Base-by-base conservation (phyloP, 2,888 invertebrate species). In the Deilephila elpenor region DNA sequence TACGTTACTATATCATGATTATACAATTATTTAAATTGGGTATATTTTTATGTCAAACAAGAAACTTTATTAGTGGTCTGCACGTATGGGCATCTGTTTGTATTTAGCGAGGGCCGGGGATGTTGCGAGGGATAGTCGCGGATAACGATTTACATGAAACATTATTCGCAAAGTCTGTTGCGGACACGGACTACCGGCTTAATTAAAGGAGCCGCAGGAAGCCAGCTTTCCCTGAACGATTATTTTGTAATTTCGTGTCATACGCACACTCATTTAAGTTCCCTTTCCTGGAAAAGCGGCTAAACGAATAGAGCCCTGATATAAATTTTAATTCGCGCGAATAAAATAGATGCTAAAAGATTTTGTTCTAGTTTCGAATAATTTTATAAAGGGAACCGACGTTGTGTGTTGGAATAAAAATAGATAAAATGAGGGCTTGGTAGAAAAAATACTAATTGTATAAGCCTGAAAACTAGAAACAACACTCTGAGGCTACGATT, bases 201-300 rank as follows among this genome's bases (percentile, higher is more conserved):
- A 82, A 83, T 83, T 82, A 82, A 83, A 82, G 73, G 77, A 74
- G 76, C 78, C 74, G 64, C 79, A 78, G 78, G 78, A 79, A 74
- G 76, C 78, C 77, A 74, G 64, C 75, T 75, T 76, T 80, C 79
- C 79, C 77, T 74, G 78, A 74, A 80, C 81, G 79, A 84, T 82
- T 83, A 82, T 79, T 82, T 79, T 78, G 78, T 80, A 79, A 82
- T 82, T 83, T 79, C 14, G 77, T 79, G 78, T 79, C 78, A 71
- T 71, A 75, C 70, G 72, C 53, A 70, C 59, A 61, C 17, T 44
- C 20, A 19, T 17, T 29, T 61, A 19, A 61, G 51, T 29, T 60
- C 14, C 25, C 61, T 51, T 32, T 61, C n/a, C 25, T 61, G 37
- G 20, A 4, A 37, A 44, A 60, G 60, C 5, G 29, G 29, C 25